Conservation (phyloP, 2,888 invertebrate genomes). For the Drosophila paramelanica region DNA sequence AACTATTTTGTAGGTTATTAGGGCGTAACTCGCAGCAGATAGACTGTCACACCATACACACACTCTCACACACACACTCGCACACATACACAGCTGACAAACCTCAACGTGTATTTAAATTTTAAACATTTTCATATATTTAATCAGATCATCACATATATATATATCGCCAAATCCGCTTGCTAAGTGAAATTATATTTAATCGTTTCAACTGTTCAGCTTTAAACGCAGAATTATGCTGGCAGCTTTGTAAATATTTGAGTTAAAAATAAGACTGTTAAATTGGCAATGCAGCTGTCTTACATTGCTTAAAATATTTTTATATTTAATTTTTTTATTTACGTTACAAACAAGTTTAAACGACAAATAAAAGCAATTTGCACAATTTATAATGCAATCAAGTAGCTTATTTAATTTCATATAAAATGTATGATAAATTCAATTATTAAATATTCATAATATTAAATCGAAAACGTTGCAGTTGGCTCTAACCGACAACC, state of each 20-base stretch:
- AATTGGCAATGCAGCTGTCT: too few species aligned
- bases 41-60: constrained; percentile 39
- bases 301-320: too few species aligned
- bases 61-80: constrained; percentile 27
- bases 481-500: too few species aligned
- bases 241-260: neutral
- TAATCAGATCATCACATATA: constrained; percentile 1
- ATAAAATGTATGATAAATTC: too few species aligned
- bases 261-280: neutral
- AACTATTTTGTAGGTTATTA: constrained; percentile 79
- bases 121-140: constrained; percentile 39
- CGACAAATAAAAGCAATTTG: too few species aligned
- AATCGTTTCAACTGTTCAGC: constrained; percentile 24
- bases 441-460: too few species aligned
- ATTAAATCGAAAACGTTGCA: too few species aligned
- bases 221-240: neutral
- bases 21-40: constrained; percentile 68
- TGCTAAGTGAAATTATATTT: constrained; percentile 12
- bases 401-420: too few species aligned
- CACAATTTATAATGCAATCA: too few species aligned
- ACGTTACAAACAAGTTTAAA: too few species aligned
- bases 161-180: neutral
- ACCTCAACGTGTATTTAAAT: constrained; percentile 57
- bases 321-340: too few species aligned
- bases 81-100: constrained; percentile 27